A percentile compares a stretch with the other conserved stretches of the same genome.
Conservation (phyloP, 1,140 invertebrate genomes). For the Atopsyche davidsoni region DNA sequence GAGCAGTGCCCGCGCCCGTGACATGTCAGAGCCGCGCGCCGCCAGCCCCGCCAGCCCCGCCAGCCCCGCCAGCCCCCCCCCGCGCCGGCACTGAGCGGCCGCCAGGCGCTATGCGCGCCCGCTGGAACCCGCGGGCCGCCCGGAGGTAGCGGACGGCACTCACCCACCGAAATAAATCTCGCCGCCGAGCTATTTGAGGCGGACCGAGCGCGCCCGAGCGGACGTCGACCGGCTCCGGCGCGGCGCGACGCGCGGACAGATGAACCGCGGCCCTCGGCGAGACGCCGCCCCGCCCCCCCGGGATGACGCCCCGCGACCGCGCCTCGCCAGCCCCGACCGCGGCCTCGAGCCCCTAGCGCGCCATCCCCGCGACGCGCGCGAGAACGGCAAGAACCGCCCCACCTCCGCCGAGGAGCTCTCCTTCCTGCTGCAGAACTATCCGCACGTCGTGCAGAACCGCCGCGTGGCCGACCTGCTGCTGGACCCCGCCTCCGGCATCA, state of each 20-base stretch:
- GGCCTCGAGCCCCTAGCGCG: not conserved
- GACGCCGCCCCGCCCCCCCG: not conserved
- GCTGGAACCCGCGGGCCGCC: not conserved
- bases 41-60: too few species aligned
- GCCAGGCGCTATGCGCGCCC: too few species aligned
- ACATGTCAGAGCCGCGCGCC: constrained; percentile 18
- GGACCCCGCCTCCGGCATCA: constrained; percentile 25
- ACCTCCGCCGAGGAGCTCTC: constrained; percentile 17
- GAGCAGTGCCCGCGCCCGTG: not conserved
- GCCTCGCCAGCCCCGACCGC: not conserved
- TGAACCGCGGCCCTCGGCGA: constrained; percentile 13
- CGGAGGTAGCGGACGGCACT: too few species aligned
- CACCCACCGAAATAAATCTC: too few species aligned
- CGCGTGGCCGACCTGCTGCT: constrained; percentile 24
- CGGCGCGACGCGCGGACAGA: not conserved
- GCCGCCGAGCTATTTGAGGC: too few species aligned
- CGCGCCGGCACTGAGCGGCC: too few species aligned
- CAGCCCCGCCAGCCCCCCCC: too few species aligned
- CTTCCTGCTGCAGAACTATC: constrained; percentile 25
- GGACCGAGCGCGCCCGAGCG: not conserved
- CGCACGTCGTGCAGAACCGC: constrained; percentile 25
- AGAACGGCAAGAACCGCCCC: constrained; percentile 1
- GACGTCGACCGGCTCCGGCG: not conserved
- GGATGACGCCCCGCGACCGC: not conserved
- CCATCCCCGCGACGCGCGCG: not conserved